A percentile compares a stretch with the other conserved stretches of the same genome.
Evolutionary conservation across 30 jellyfish, hydroid and myxozoan genomes (phyloP).

Genomic region (Nemopilema nomurai): DNA sequence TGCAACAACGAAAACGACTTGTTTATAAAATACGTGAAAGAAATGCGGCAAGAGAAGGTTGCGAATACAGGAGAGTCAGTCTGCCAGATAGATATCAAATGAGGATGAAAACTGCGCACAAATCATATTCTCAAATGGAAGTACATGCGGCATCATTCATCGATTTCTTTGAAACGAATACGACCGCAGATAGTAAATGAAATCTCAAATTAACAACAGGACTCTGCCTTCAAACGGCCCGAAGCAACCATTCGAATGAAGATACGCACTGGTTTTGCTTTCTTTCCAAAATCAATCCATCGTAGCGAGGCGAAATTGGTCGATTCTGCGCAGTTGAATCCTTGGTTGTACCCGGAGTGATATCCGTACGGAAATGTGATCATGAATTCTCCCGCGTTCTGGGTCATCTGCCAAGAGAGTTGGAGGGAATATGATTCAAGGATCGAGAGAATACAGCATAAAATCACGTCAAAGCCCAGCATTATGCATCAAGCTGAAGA

Average conservation of each 20-base stretch:
- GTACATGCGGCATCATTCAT: too few relatives aligned
- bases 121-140: too few relatives aligned
- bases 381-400: conserved; percentile 86
- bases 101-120: too few relatives aligned
- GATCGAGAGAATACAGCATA: too few relatives aligned
- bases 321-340: conserved; percentile 93
- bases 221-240: too few relatives aligned
- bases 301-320: conserved; percentile 89
- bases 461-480: background rate
- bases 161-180: too few relatives aligned
- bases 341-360: conserved; percentile 92
- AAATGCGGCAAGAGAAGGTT: too few relatives aligned
- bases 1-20: too few relatives aligned
- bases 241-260: background rate
- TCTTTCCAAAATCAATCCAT: conserved; percentile 90
- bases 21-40: too few relatives aligned
- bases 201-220: background rate
- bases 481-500: background rate
- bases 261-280: conserved; percentile 76
- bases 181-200: too few relatives aligned
- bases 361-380: conserved; percentile 92
- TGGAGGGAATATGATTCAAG: background rate
- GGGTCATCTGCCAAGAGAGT: conserved; percentile 68
- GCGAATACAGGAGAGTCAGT: too few relatives aligned
- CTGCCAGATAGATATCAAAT: too few relatives aligned